phyloP scores from a whole-genome alignment of 2,888 invertebrate species.

The Drosophila anceps region DNA sequence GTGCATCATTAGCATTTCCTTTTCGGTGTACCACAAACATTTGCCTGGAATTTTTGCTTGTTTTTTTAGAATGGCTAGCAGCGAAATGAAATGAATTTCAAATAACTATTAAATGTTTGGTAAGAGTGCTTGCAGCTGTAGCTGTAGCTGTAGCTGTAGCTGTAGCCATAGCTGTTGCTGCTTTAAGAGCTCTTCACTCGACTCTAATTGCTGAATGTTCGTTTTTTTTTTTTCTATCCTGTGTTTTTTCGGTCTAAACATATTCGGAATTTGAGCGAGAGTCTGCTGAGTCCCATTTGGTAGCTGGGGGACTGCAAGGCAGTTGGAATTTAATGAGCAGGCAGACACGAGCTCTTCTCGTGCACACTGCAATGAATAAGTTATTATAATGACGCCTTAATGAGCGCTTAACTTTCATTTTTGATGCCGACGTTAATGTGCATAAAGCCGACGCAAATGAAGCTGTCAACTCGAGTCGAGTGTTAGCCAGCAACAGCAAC shows the following conservation, averaged over 20 bases:
- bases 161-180: not conserved
- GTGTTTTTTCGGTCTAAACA: not conserved
- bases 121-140: not conserved
- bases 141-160: not conserved
- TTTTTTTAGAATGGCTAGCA: not conserved
- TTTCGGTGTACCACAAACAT: slow-evolving; percentile 22
- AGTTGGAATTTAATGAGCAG: slow-evolving; percentile 49
- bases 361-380: slow-evolving; percentile 55
- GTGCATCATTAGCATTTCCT: slow-evolving; percentile 51
- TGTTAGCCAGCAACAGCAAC: slow-evolving; percentile 7
- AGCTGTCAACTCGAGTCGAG: slow-evolving; percentile 47
- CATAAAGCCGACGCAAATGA: slow-evolving; percentile 37
- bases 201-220: slow-evolving; percentile 30
- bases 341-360: slow-evolving; percentile 22
- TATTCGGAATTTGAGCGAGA: not conserved
- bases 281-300: not conserved
- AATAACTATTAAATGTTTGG: not conserved
- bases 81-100: not conserved
- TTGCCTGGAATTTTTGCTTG: slow-evolving; percentile 22
- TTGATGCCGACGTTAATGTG: slow-evolving; percentile 52
- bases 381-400: slow-evolving; percentile 71
- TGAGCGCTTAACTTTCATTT: slow-evolving; percentile 73
- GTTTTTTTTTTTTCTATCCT: not conserved
- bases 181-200: not conserved
- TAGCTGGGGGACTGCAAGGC: slow-evolving; percentile 18